Percentiles rank a stretch among this genome's conserved stretches.
These are phyloP conservation scores for Platyrinchus mystaceus DNA, from an alignment of 2,797 vertebrate genomes.

Conservation along the genomic window DNA sequence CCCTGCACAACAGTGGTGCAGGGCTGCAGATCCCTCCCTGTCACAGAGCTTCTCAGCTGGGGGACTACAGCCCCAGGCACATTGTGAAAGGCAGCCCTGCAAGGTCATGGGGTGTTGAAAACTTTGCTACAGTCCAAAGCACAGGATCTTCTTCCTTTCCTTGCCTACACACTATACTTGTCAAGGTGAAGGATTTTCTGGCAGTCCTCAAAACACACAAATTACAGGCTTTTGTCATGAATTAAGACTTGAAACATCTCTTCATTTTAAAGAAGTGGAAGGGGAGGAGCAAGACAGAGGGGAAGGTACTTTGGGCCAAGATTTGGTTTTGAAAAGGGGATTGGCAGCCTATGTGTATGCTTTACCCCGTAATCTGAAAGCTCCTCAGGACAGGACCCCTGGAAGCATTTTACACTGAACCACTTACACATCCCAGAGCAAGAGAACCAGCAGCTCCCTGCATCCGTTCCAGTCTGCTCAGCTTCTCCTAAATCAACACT, in stretches of 20 bases:
- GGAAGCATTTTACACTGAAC: neutral
- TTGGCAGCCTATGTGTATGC: neutral
- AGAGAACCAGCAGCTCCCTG: neutral
- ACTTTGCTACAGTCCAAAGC: neutral
- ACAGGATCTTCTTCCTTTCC: neutral
- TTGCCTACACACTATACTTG: neutral
- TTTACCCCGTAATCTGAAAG: constrained; percentile 17
- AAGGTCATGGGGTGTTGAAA: neutral
- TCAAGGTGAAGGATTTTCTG: constrained; percentile 17
- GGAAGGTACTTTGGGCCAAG: neutral
- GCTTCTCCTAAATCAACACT: constrained; percentile 51
- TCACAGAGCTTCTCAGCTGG: neutral
- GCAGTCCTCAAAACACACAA: neutral
- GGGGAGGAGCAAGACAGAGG: neutral
- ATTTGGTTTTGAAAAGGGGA: neutral
- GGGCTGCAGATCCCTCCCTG: neutral
- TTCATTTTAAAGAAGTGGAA: neutral
- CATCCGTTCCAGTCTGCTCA: constrained; percentile 1
- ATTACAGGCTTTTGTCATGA: neutral
- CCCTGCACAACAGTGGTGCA: neutral
- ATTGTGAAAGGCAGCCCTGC: neutral
- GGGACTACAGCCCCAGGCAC: neutral
- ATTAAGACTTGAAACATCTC: neutral
- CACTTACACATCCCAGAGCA: neutral
- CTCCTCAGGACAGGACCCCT: constrained; percentile 1